Conservation (phyloP, 1,140 invertebrate species). For the Diorhabda elongata region DNA sequence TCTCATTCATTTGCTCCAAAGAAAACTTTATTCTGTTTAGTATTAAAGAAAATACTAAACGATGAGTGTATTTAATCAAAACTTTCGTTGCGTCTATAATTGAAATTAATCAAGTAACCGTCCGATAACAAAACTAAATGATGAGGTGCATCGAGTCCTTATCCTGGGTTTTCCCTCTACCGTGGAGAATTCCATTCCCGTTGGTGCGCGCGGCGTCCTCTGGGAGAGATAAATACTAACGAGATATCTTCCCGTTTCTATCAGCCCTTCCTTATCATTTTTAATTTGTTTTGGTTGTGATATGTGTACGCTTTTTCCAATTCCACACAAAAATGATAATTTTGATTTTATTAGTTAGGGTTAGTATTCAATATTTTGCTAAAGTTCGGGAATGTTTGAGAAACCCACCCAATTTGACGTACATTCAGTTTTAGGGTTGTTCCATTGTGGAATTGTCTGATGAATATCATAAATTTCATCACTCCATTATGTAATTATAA, state of each 20-base stretch:
- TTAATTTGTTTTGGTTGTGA: not conserved
- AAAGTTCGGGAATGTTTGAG: too few relatives aligned
- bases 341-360: not conserved
- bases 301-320: not conserved
- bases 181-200: not conserved
- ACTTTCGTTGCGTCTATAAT: conserved; percentile 2
- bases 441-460: too few relatives aligned
- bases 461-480: too few relatives aligned
- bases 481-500: too few relatives aligned
- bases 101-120: conserved; percentile 8
- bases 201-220: not conserved
- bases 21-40: too few relatives aligned
- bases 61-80: too few relatives aligned
- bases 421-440: too few relatives aligned
- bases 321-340: conserved; percentile 1
- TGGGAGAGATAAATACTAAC: conserved; percentile 12
- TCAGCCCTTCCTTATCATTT: conserved; percentile 8
- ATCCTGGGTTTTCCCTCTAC: not conserved
- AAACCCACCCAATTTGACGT: too few relatives aligned
- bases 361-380: too few relatives aligned
- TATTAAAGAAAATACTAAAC: too few relatives aligned
- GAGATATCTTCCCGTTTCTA: conserved; percentile 6
- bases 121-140: conserved; percentile 9
- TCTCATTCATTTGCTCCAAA: too few relatives aligned
- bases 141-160: conserved; percentile 8